phyloP scores from a whole-genome alignment of 2,113 vertebrate species.

The Amphiprion percula region DNA sequence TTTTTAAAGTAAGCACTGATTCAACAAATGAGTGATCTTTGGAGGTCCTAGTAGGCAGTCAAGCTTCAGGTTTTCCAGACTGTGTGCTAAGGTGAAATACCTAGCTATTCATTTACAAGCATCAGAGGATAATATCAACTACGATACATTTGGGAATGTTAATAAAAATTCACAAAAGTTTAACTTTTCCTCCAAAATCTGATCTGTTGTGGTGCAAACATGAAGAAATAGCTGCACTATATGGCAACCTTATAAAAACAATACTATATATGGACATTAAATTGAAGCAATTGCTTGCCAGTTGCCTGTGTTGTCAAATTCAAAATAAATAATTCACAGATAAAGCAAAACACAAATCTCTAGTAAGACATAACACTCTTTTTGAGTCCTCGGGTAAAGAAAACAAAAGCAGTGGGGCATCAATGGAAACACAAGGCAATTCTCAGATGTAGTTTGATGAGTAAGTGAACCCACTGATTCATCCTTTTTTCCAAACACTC shows the following conservation, averaged over 20 bases:
- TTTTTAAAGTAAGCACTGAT: too few relatives aligned
- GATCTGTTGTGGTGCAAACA: not conserved
- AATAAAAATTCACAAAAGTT: not conserved
- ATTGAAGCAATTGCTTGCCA: not conserved
- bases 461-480: slow-evolving; percentile 50
- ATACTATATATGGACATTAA: not conserved
- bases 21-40: too few relatives aligned
- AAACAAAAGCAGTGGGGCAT: slow-evolving; percentile 26
- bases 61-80: too few relatives aligned
- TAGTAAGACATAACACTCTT: slow-evolving; percentile 1
- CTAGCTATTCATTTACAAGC: too few relatives aligned
- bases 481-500: slow-evolving; percentile 27
- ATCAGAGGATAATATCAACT: too few relatives aligned
- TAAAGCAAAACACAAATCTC: slow-evolving; percentile 37
- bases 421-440: slow-evolving; percentile 56
- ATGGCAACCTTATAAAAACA: not conserved
- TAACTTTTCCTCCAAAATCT: not conserved
- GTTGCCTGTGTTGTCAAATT: slow-evolving; percentile 14
- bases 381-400: not conserved
- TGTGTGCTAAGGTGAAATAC: too few relatives aligned
- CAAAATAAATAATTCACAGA: slow-evolving; percentile 51
- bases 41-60: too few relatives aligned
- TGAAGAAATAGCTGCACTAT: not conserved
- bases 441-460: slow-evolving; percentile 50
- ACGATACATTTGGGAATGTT: too few relatives aligned